Evolutionary conservation across 1,140 invertebrate genomes (phyloP).

Genomic region (Macrobrachium nipponense): DNA sequence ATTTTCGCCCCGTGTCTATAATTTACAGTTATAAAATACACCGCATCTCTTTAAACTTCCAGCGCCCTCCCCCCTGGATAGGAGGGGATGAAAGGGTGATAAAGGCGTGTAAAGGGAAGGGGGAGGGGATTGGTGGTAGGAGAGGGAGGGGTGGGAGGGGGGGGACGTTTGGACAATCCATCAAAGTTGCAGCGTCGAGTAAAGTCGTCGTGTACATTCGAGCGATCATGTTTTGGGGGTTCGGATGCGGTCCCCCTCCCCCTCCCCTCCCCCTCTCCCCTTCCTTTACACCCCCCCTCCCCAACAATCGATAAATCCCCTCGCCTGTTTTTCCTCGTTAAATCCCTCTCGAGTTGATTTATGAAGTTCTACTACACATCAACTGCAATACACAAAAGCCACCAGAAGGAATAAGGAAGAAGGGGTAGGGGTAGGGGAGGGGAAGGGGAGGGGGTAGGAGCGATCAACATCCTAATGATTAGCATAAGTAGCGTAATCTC

Average conservation of each 20-base stretch:
- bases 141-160: not conserved
- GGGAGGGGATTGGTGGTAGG: not conserved
- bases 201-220: no score
- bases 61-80: not conserved
- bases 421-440: no score
- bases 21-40: no score
- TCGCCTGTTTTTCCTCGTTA: conserved; percentile 8
- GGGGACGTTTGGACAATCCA: not conserved
- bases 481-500: no score
- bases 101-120: not conserved
- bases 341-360: conserved; percentile 12
- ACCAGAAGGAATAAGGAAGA: not conserved
- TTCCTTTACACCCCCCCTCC: no score
- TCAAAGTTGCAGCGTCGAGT: not conserved
- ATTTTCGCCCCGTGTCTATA: no score
- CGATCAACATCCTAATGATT: no score
- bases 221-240: not conserved
- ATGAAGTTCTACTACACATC: not conserved
- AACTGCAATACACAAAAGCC: not conserved
- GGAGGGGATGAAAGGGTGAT: not conserved
- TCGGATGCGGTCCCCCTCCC: no score
- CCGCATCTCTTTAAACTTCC: no score
- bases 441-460: not conserved
- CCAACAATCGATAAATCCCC: conserved; percentile 21
- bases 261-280: not conserved